These are phyloP conservation scores for Nannobrachium achirus DNA, from an alignment of 2,113 vertebrate species.

Conservation along the genomic window DNA sequence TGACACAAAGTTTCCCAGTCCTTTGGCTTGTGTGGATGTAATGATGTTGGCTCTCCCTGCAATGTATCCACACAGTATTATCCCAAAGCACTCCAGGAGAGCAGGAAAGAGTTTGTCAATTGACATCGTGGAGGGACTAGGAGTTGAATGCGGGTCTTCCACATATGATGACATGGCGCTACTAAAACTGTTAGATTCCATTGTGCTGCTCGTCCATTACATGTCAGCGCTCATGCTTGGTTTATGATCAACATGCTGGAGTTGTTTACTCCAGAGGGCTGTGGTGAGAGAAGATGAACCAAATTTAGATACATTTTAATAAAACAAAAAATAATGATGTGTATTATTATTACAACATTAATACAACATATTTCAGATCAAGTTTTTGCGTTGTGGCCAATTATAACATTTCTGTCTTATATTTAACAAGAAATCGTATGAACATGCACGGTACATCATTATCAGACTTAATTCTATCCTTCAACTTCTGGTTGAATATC, in stretches of 20 bases:
- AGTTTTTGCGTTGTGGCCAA: no score
- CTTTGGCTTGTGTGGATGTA: conserved; percentile 91
- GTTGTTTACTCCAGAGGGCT: not conserved
- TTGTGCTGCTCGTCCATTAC: conserved; percentile 38
- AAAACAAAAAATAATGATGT: not conserved
- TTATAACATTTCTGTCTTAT: no score
- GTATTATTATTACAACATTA: no score
- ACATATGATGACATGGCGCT: conserved; percentile 19
- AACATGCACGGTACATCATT: no score
- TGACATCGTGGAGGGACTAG: conserved; percentile 82
- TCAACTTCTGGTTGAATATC: no score
- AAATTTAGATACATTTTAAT: not conserved
- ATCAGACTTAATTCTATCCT: no score
- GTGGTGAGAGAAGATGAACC: not conserved
- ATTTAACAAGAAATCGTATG: no score
- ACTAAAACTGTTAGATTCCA: conserved; percentile 44
- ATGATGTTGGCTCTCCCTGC: conserved; percentile 92
- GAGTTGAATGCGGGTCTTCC: conserved; percentile 53
- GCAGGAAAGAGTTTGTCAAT: conserved; percentile 94
- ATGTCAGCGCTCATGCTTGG: conserved; percentile 5
- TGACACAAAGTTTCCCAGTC: conserved; percentile 95
- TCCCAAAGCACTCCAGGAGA: conserved; percentile 95
- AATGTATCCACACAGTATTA: conserved; percentile 94
- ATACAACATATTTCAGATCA: no score
- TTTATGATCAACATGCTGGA: not conserved